Conservation (phyloP, 2,113 vertebrate species). For the Seriola quinqueradiata region DNA sequence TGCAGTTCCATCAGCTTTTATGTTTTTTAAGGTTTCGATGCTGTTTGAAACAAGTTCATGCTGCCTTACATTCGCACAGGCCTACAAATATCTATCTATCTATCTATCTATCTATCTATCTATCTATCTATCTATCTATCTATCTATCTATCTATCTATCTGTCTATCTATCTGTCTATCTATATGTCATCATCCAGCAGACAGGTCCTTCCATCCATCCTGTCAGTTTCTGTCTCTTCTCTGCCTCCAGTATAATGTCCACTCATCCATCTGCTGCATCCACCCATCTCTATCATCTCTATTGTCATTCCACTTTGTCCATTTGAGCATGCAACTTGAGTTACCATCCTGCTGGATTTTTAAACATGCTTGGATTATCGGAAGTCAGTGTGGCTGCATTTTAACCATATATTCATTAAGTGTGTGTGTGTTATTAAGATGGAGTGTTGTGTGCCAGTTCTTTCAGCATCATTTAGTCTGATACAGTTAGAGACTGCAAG, state of each 20-base stretch:
- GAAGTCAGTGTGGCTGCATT: conserved; percentile 3
- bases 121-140: conserved; percentile 7
- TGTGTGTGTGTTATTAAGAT: neutral
- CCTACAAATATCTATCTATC: neutral
- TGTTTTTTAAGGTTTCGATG: neutral
- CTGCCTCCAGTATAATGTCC: conserved; percentile 20
- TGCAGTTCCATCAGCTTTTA: neutral
- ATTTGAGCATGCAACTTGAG: neutral
- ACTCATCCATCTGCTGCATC: conserved; percentile 23
- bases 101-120: neutral
- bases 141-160: conserved; percentile 8
- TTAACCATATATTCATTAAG: neutral
- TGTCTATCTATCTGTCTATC: conserved; percentile 25
- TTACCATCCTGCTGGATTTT: neutral
- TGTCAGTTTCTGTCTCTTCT: conserved; percentile 3
- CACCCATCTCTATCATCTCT: conserved; percentile 6
- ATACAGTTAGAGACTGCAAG: conserved; percentile 1
- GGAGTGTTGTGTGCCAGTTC: neutral
- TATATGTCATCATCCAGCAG: neutral
- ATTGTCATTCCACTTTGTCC: conserved; percentile 10
- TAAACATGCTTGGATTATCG: neutral
- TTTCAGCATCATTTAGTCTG: neutral
- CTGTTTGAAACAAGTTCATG: neutral
- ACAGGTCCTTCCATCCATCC: conserved; percentile 6
- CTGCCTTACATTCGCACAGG: neutral